These are phyloP conservation scores for Camptogramma bilineatum DNA, from an alignment of 2,888 invertebrate genomes.

Conservation along the genomic window DNA sequence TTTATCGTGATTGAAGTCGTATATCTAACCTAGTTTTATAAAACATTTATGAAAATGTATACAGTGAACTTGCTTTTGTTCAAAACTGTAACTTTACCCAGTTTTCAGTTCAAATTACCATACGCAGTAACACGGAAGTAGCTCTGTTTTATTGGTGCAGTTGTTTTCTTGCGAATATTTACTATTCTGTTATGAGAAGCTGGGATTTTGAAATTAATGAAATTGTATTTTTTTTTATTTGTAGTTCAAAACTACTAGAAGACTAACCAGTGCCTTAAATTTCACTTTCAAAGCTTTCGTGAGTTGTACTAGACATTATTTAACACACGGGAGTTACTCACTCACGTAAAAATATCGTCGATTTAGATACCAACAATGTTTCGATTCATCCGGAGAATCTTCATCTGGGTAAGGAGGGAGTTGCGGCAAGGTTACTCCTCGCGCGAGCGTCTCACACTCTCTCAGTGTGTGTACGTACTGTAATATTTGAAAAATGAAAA, in stretches of 20 bases:
- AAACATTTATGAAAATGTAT: neutral
- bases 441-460: no score
- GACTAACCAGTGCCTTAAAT: no score
- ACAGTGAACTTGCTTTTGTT: neutral
- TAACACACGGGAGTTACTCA: no score
- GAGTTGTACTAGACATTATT: no score
- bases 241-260: neutral
- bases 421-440: no score
- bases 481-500: no score
- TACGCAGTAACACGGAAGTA: slow-evolving; percentile 5
- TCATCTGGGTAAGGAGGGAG: no score
- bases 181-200: slow-evolving; percentile 4
- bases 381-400: no score
- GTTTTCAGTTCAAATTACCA: slow-evolving; percentile 9
- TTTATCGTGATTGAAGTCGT: neutral
- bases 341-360: no score
- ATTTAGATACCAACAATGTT: no score
- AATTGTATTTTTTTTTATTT: neutral
- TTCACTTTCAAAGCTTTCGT: no score
- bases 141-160: slow-evolving; percentile 13
- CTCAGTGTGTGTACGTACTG: no score
- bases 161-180: slow-evolving; percentile 9
- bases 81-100: neutral
- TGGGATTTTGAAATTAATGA: neutral
- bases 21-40: neutral